These are phyloP conservation scores for Epiperipatus broadwayi DNA, from an alignment of 2,888 invertebrate genomes.

Conservation along the genomic window DNA sequence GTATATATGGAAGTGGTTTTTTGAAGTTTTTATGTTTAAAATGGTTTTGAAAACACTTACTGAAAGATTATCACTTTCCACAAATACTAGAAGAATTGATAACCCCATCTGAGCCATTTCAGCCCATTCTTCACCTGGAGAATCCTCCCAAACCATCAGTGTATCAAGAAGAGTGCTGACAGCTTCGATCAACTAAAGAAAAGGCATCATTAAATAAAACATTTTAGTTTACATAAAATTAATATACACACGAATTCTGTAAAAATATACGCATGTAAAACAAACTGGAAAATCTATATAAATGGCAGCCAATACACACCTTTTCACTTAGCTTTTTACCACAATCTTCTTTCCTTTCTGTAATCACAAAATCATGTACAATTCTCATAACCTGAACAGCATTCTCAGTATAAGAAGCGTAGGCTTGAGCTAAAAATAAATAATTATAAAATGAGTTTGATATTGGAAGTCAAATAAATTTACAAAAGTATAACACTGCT, in stretches of 20 bases:
- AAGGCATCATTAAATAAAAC: constrained; percentile 17
- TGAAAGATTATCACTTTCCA: constrained; percentile 23
- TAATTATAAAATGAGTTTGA: no score
- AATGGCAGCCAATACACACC: no score
- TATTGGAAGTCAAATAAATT: no score
- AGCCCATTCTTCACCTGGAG: constrained; percentile 34
- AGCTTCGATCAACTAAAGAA: constrained; percentile 37
- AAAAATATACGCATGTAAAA: no score
- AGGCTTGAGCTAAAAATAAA: constrained; percentile 27
- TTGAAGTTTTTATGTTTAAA: no score
- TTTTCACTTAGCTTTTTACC: constrained; percentile 30
- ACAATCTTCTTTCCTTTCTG: constrained; percentile 34
- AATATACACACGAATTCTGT: not conserved
- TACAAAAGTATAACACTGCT: no score
- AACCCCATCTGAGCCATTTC: constrained; percentile 38
- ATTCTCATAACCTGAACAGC: constrained; percentile 38
- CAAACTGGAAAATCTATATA: no score
- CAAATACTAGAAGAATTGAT: constrained; percentile 24
- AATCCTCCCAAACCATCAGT: constrained; percentile 38
- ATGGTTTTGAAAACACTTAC: no score
- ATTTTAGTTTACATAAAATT: constrained; percentile 7
- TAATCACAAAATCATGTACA: constrained; percentile 38
- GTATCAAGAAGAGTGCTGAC: constrained; percentile 36
- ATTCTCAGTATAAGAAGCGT: constrained; percentile 34
- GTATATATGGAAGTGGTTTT: no score